Evolutionary conservation across 2,797 vertebrate species (phyloP).

Genomic region (Enteromius thamalakanensis): DNA sequence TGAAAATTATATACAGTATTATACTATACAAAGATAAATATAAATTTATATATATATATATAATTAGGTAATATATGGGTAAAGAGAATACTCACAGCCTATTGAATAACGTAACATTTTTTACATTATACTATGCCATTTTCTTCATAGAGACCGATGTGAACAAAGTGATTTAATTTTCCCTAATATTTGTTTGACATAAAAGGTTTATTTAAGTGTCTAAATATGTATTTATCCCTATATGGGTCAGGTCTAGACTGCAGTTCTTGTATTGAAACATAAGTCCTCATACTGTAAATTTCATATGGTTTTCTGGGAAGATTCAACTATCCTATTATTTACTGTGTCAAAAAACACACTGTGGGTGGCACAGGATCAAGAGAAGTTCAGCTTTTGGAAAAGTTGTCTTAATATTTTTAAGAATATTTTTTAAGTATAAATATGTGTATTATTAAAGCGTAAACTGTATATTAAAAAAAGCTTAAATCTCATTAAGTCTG

Average conservation of each 20-base stretch:
- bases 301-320: conserved; percentile 1
- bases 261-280: background rate
- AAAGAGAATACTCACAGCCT: background rate
- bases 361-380: conserved; percentile 23
- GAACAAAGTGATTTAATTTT: background rate
- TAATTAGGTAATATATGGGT: background rate
- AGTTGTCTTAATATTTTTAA: conserved; percentile 18
- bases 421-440: background rate
- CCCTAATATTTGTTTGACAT: background rate
- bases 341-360: background rate
- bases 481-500: conserved; percentile 20
- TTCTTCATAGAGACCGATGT: background rate
- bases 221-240: background rate
- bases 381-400: background rate
- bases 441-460: background rate
- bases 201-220: background rate
- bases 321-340: background rate
- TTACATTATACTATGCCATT: background rate
- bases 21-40: too few species aligned
- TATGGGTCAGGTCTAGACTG: background rate
- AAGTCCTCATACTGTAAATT: background rate
- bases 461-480: background rate
- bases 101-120: background rate
- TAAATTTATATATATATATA: too few species aligned
- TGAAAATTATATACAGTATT: too few species aligned